Base-by-base conservation (phyloP, 2,113 vertebrate species). In the Perccottus glenii region DNA sequence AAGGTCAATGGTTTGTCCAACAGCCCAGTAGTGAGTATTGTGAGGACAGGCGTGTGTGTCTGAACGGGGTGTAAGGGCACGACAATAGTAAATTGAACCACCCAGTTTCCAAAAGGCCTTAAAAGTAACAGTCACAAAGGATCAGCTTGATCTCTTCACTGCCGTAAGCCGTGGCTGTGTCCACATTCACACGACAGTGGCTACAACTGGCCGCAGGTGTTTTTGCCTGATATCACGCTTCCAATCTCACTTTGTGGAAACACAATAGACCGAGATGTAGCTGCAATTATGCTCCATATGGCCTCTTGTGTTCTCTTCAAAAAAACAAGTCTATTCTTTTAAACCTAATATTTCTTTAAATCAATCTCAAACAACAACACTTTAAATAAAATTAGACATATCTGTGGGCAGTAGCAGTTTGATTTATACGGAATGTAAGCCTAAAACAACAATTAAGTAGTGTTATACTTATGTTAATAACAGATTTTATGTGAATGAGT, bases 1-100 rank as follows among this genome's bases (percentile, higher is more conserved):
- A 91, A 90, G 90, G 87, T 91, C 86, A 89, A 83, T 85, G 81
- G 70, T 81, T 82, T 84, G 78, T 85, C 84, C 79, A 80, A 12
- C 63, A 83, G 60, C 77, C 81, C 69, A 81, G 88, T 79, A 81
- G n/a, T n/a, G 64, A 73, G 43, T 58, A 35, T 70, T 75, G 69
- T 12, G 11, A 2, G 43, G 51, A 47, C 44, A 63, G 11, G 14
- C 69, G 65, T 76, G 70, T 50, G 69, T 68, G 60, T 70, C 47
- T 44, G 69, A 53, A 59, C 46, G 46, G 64, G 52, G 43, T 27
- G 42, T 50, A 14, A 50, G 57, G 12, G 59, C 51, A 58, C 51
- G 16, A 66, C 5, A n/a, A 44, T 42, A 65, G 73, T 79, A 90
- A 91, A 90, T 90, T 91, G 81, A 89, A 91, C 77, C 81, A 86